Percentiles rank a stretch among this genome's conserved stretches.
Evolutionary conservation across 2,888 invertebrate species (phyloP).

Genomic region (Lithophane semibrunnea): DNA sequence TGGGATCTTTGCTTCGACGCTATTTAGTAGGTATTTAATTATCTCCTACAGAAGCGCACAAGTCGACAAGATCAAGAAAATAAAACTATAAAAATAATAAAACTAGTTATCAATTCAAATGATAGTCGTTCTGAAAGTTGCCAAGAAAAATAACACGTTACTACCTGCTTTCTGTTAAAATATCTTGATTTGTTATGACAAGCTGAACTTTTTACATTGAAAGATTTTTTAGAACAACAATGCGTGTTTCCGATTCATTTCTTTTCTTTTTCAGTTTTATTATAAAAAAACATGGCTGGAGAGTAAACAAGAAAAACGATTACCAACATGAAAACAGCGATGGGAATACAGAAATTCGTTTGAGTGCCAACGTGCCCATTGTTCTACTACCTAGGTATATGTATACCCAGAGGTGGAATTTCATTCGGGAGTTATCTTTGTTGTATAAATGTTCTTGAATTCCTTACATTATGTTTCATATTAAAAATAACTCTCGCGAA

Average conservation of each 20-base stretch:
- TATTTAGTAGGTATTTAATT: neutral
- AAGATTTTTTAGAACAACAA: conserved; percentile 11
- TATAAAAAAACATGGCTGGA: conserved; percentile 31
- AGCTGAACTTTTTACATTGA: neutral
- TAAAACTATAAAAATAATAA: neutral
- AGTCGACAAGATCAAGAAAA: conserved; percentile 4
- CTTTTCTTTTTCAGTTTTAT: conserved; percentile 20
- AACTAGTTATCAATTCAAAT: conserved; percentile 36
- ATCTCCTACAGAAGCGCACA: neutral
- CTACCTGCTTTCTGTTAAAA: conserved; percentile 21
- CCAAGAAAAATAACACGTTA: neutral
- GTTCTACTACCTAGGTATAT: conserved; percentile 21
- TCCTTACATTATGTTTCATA: conserved; percentile 16
- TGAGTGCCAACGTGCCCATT: conserved; percentile 43
- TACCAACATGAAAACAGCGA: conserved; percentile 53
- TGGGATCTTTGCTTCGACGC: neutral
- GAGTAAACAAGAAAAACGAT: conserved; percentile 60
- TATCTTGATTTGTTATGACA: conserved; percentile 3
- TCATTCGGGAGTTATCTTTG: conserved; percentile 28
- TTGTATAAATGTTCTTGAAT: conserved; percentile 9
- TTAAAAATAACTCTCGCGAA: conserved; percentile 28
- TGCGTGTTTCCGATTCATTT: conserved; percentile 10
- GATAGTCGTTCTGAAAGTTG: conserved; percentile 31
- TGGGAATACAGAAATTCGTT: conserved; percentile 60
- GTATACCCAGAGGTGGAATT: conserved; percentile 32